phyloP scores from a whole-genome alignment of 2,888 invertebrate species.

The Aphodius sticticus region DNA sequence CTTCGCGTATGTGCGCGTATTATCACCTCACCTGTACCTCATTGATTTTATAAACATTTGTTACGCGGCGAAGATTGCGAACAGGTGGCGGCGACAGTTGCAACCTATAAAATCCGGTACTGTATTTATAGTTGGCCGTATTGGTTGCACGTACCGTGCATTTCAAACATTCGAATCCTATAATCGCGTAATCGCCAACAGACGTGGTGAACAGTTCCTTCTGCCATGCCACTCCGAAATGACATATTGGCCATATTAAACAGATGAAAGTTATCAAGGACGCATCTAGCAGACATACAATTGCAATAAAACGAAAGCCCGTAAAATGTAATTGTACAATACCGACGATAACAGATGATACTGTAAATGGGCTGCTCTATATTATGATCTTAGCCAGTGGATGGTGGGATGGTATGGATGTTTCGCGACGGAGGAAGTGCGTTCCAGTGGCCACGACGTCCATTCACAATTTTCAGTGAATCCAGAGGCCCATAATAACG shows the following conservation, averaged over 20 bases:
- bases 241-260: neutral
- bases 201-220: neutral
- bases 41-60: slow-evolving; percentile 49
- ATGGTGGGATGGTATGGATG: neutral
- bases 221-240: neutral
- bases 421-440: slow-evolving; percentile 16
- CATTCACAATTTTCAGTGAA: neutral
- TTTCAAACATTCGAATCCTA: slow-evolving; percentile 15
- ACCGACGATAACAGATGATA: neutral
- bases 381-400: neutral
- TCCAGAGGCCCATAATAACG: neutral
- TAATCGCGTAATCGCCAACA: neutral
- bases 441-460: slow-evolving; percentile 32
- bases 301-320: neutral
- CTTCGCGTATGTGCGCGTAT: slow-evolving; percentile 22
- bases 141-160: slow-evolving; percentile 25
- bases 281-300: neutral
- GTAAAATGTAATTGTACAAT: neutral
- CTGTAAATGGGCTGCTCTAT: neutral
- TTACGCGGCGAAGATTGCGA: slow-evolving; percentile 38
- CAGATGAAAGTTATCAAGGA: neutral
- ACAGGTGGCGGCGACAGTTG: slow-evolving; percentile 54
- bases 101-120: slow-evolving; percentile 48
- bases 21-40: slow-evolving; percentile 52
- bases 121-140: slow-evolving; percentile 46